These are phyloP conservation scores for Ochropleura plecta DNA, from an alignment of 2,888 invertebrate genomes.

Conservation along the genomic window DNA sequence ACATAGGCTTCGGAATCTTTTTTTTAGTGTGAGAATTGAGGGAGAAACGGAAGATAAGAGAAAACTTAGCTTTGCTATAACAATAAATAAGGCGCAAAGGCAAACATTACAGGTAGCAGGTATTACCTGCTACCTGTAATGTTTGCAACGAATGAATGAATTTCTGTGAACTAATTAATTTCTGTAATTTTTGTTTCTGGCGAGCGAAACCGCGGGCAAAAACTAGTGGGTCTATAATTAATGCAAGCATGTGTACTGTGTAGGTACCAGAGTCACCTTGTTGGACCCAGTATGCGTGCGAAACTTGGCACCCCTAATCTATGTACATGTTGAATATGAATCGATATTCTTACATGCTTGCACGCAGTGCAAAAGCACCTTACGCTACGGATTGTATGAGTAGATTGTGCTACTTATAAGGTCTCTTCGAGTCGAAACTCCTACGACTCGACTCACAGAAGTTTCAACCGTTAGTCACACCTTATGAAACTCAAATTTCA, in stretches of 20 bases:
- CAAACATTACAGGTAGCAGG: too few species aligned
- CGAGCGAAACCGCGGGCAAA: too few species aligned
- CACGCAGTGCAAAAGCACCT: slow-evolving; percentile 17
- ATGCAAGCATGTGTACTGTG: slow-evolving; percentile 4
- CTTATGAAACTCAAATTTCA: background rate
- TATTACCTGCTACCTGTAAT: too few species aligned
- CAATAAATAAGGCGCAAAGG: too few species aligned
- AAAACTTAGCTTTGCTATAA: too few species aligned
- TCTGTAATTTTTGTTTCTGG: too few species aligned
- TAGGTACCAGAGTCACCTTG: slow-evolving; percentile 7
- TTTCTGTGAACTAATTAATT: too few species aligned
- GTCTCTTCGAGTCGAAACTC: background rate
- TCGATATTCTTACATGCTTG: slow-evolving; percentile 27
- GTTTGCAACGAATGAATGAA: too few species aligned
- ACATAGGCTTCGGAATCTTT: too few species aligned
- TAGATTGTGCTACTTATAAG: slow-evolving; percentile 4
- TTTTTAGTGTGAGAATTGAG: too few species aligned
- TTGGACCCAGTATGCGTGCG: slow-evolving; percentile 22
- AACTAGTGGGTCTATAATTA: slow-evolving; percentile 2
- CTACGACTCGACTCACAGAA: background rate
- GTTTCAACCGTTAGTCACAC: background rate
- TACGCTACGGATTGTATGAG: background rate
- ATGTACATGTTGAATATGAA: slow-evolving; percentile 38
- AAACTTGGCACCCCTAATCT: slow-evolving; percentile 40
- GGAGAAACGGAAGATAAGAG: too few species aligned